Base-by-base conservation (phyloP, 1,140 invertebrate genomes). In the Schmidtea mediterranea region DNA sequence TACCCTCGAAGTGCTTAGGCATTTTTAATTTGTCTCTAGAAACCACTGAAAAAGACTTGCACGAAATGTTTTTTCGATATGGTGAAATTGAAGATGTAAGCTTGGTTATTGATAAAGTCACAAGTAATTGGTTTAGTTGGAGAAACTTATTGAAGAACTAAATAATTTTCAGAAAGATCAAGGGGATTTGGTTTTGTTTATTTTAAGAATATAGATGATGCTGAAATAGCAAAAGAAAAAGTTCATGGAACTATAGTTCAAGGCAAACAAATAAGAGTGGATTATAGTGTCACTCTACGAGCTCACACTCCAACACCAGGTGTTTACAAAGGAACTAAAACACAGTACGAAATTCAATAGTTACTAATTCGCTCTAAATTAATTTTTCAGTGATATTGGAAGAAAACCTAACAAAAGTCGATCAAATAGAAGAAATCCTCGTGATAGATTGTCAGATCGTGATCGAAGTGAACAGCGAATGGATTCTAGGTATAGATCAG, bases 101-200 rank as follows among this genome's bases (percentile, higher is more conserved):
- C 68, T 77, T 92, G 55, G 82, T 92, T 24, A 82, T 86, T 60
- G 86, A 92, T 68, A 82, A 48, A 18, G n/a, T 22, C 82, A 39
- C 26, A 32, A 32, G 26, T 32, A 32, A 32, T 32, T 32, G 26
- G 26, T 32, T 32, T 32, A 10, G 26, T 32, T 32, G 26, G 26
- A 32, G 10, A 32, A 6, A 32, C 3, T 32, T 32, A 6, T 6
- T 32, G 26, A 32, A 32, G 26, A 32, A 32, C 3, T 32, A 3
- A 3, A 32, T 32, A 32, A 32, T 32, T 32, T 32, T 32, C 83
- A 87, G 75, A 79, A n/a, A 71, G 83, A 53, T 92, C 87, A 1
- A 70, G 87, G 57, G 89, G 89, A 26, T 97, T 95, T 69, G 82
- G 81, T 53, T 97, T 97, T 70, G 80, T 95, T 22, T 94, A 95